These are phyloP conservation scores for Melinopterus prodromus DNA, from an alignment of 2,888 invertebrate genomes.

Conservation along the genomic window DNA sequence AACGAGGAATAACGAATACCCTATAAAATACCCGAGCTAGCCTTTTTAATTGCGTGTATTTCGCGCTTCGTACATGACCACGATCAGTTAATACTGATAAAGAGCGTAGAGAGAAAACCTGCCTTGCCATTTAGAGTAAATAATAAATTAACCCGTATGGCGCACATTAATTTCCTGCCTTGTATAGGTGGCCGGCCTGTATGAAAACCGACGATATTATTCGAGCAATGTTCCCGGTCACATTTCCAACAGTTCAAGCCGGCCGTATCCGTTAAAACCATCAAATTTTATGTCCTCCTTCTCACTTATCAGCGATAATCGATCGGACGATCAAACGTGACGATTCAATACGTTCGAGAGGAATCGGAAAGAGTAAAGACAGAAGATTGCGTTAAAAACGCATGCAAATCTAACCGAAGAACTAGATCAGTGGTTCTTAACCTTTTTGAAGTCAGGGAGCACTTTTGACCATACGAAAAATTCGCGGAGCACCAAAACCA, in stretches of 20 bases:
- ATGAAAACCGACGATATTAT: not conserved
- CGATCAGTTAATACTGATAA: not conserved
- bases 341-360: not conserved
- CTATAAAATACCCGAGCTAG: not conserved
- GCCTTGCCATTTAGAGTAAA: not conserved
- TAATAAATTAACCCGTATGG: not conserved
- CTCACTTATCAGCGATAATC: not conserved
- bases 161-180: not conserved
- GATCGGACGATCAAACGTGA: not conserved
- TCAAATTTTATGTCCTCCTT: not conserved
- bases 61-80: not conserved
- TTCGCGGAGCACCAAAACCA: too few species aligned
- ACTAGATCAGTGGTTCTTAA: too few species aligned
- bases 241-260: not conserved
- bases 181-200: not conserved
- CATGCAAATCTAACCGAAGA: too few species aligned
- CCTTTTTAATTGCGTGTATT: not conserved
- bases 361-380: too few species aligned
- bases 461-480: too few species aligned
- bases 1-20: not conserved
- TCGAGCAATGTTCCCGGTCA: not conserved
- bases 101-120: not conserved
- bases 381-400: too few species aligned
- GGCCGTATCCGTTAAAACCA: not conserved
- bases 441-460: too few species aligned